Percentiles rank a stretch among this genome's conserved stretches.
phyloP scores from a whole-genome alignment of 1,140 invertebrate species.

The Drosophila arizonae region DNA sequence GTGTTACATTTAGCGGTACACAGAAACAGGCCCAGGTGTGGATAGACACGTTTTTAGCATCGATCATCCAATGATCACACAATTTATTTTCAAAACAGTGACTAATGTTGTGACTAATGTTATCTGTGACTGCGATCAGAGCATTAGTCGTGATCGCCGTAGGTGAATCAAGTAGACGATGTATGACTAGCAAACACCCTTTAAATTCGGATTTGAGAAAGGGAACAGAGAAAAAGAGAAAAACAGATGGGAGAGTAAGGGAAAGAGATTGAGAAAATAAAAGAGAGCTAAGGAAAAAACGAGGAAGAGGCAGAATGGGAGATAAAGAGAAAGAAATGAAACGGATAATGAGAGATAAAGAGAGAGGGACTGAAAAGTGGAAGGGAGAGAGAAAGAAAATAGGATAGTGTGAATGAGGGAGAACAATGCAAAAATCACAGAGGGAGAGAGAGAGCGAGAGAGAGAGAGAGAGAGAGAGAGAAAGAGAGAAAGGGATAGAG shows the following conservation, averaged over 20 bases:
- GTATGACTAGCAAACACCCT: not conserved
- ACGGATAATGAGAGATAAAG: too few relatives aligned
- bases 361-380: too few relatives aligned
- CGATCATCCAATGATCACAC: slow-evolving; percentile 17
- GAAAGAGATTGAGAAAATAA: not conserved
- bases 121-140: slow-evolving; percentile 20
- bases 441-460: too few relatives aligned
- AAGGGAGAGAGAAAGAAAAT: too few relatives aligned
- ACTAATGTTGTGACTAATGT: slow-evolving; percentile 14
- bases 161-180: not conserved
- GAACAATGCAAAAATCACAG: too few relatives aligned
- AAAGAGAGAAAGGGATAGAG: too few relatives aligned
- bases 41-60: not conserved
- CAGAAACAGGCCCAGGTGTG: not conserved
- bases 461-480: too few relatives aligned
- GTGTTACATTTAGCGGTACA: not conserved
- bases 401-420: too few relatives aligned
- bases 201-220: not conserved
- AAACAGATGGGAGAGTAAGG: not conserved
- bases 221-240: too few relatives aligned
- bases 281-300: too few relatives aligned
- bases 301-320: not conserved
- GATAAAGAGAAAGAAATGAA: not conserved
- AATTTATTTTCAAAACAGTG: slow-evolving; percentile 16
- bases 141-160: slow-evolving; percentile 13